Evolutionary conservation across 1,140 invertebrate species (phyloP).

Genomic region (Lithobius niger): DNA sequence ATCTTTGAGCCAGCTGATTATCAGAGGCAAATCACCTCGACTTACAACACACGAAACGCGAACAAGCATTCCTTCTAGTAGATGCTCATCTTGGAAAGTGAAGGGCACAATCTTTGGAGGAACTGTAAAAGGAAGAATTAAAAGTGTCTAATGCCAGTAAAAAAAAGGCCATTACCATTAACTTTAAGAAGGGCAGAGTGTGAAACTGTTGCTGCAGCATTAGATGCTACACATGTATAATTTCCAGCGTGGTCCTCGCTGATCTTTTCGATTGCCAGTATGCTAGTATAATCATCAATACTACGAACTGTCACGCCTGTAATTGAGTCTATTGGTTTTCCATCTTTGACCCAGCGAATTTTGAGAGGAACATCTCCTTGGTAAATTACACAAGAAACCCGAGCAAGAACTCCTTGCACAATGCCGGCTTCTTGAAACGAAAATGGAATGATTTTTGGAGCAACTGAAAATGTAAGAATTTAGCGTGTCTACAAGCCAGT

Average conservation of each 20-base stretch:
- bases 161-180: conserved; percentile 33
- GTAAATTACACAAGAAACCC: conserved; percentile 66
- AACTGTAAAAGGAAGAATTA: too few species aligned
- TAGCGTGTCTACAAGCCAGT: too few species aligned
- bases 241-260: conserved; percentile 21
- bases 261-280: conserved; percentile 39
- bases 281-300: conserved; percentile 29
- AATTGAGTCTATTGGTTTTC: conserved; percentile 44
- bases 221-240: conserved; percentile 32
- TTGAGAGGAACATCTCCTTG: conserved; percentile 79
- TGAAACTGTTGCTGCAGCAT: conserved; percentile 45
- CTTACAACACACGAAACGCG: too few species aligned
- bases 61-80: too few species aligned
- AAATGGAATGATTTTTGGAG: neutral
- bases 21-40: too few species aligned
- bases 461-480: too few species aligned
- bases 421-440: neutral
- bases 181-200: conserved; percentile 44
- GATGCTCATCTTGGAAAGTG: too few species aligned
- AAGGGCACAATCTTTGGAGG: too few species aligned
- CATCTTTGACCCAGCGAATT: conserved; percentile 78
- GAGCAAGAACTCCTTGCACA: neutral
- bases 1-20: too few species aligned
- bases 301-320: conserved; percentile 4
- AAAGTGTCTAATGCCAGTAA: too few species aligned